Percentiles rank a stretch among this genome's conserved stretches.
These are phyloP conservation scores for Ecliptopera silaceata DNA, from an alignment of 2,888 invertebrate species.

Conservation along the genomic window DNA sequence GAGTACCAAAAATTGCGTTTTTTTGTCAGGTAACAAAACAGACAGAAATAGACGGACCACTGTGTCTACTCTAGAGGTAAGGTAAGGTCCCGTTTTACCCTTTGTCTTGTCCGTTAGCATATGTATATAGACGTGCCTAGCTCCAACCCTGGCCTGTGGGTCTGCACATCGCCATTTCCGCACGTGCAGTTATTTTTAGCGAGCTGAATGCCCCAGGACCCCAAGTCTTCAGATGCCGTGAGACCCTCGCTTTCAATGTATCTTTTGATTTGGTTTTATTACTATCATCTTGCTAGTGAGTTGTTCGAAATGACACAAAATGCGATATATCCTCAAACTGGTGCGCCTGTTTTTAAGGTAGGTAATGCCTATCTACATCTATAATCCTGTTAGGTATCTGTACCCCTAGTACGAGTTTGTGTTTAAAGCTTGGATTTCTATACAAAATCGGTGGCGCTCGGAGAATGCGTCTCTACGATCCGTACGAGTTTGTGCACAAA, in stretches of 20 bases:
- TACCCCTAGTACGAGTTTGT: no score
- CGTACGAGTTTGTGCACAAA: no score
- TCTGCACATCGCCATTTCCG: neutral
- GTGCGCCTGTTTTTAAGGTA: constrained; percentile 19
- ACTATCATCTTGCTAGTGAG: neutral
- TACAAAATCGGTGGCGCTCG: no score
- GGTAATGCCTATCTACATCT: neutral
- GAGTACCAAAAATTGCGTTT: no score
- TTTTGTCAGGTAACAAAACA: no score
- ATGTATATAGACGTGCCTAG: neutral
- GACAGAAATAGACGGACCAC: no score
- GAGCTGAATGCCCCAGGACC: neutral
- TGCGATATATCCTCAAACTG: constrained; percentile 10
- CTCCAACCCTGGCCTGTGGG: neutral
- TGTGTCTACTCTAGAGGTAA: no score
- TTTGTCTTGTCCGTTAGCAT: no score
- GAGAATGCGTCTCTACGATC: no score
- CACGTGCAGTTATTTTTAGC: constrained; percentile 1
- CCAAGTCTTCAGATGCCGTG: neutral
- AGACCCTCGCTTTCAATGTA: neutral
- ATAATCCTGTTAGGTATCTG: no score
- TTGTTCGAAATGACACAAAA: constrained; percentile 20
- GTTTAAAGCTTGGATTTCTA: no score
- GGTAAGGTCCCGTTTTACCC: no score
- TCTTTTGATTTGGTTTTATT: neutral